These are phyloP conservation scores for Plutomurus gul DNA, from an alignment of 1,140 invertebrate genomes.

Conservation along the genomic window DNA sequence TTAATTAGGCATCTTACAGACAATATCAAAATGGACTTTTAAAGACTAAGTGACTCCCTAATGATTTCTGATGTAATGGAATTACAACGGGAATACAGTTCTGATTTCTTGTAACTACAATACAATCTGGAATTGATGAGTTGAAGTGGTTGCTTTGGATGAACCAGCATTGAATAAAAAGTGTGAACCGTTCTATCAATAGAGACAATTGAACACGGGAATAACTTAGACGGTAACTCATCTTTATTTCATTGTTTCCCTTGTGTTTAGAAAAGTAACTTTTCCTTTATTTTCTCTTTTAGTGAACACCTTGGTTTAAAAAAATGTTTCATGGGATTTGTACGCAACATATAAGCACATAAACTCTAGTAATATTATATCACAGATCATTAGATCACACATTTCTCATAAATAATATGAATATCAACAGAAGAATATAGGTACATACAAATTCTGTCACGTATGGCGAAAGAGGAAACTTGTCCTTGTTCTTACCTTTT, in stretches of 20 bases:
- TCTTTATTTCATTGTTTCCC: constrained; percentile 24
- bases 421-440: constrained; percentile 6
- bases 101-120: too few species aligned
- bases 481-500: constrained; percentile 76
- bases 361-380: background rate
- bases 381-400: constrained; percentile 15
- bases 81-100: too few species aligned
- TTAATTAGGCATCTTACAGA: too few species aligned
- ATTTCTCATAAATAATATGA: background rate
- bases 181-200: constrained; percentile 23
- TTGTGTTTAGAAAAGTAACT: background rate
- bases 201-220: background rate
- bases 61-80: too few species aligned
- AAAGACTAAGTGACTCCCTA: too few species aligned
- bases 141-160: background rate
- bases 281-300: constrained; percentile 28
- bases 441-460: constrained; percentile 30
- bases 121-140: constrained; percentile 10
- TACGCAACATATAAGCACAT: constrained; percentile 6
- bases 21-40: too few species aligned
- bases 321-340: constrained; percentile 1
- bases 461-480: constrained; percentile 23
- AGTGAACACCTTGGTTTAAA: constrained; percentile 13
- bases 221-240: constrained; percentile 3
- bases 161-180: constrained; percentile 13